phyloP scores from a whole-genome alignment of 1,140 invertebrate genomes.

The Drosophila ananassae region DNA sequence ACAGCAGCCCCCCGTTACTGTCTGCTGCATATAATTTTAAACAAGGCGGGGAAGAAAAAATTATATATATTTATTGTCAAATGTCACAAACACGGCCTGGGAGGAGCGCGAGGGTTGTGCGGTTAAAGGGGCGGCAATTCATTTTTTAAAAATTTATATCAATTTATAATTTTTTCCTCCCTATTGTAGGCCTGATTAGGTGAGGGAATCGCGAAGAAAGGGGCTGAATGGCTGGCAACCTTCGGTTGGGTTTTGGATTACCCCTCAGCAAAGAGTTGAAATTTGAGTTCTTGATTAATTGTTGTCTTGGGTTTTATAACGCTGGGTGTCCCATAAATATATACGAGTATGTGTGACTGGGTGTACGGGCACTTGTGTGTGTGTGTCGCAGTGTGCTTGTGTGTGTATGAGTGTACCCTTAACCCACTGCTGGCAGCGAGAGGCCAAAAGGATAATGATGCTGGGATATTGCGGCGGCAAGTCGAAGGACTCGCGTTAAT shows the following conservation, averaged over 20 bases:
- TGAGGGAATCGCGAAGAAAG: conserved; percentile 24
- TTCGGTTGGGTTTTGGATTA: conserved; percentile 34
- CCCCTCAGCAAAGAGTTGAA: conserved; percentile 33
- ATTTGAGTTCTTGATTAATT: conserved; percentile 68
- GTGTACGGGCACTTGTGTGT: conserved; percentile 12
- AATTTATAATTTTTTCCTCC: conserved; percentile 72
- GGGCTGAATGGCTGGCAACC: not conserved
- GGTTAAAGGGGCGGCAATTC: conserved; percentile 41
- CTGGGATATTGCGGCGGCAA: conserved; percentile 45
- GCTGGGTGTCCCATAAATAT: conserved; percentile 32
- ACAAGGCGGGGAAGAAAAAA: conserved; percentile 21
- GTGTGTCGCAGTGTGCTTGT: conserved; percentile 1
- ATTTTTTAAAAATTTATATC: conserved; percentile 79
- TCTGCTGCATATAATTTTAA: conserved; percentile 60
- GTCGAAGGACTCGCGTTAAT: conserved; percentile 68
- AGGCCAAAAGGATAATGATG: conserved; percentile 49
- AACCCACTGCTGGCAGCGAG: conserved; percentile 38
- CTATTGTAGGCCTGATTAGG: conserved; percentile 72
- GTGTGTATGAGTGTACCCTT: conserved; percentile 21
- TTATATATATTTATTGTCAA: conserved; percentile 71
- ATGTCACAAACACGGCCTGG: conserved; percentile 65
- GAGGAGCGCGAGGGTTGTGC: conserved; percentile 8
- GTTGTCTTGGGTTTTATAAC: conserved; percentile 45
- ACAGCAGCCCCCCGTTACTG: conserved; percentile 30
- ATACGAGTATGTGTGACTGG: not conserved